Conservation (phyloP, 1,140 invertebrate species). For the Homalodisca vitripennis region DNA sequence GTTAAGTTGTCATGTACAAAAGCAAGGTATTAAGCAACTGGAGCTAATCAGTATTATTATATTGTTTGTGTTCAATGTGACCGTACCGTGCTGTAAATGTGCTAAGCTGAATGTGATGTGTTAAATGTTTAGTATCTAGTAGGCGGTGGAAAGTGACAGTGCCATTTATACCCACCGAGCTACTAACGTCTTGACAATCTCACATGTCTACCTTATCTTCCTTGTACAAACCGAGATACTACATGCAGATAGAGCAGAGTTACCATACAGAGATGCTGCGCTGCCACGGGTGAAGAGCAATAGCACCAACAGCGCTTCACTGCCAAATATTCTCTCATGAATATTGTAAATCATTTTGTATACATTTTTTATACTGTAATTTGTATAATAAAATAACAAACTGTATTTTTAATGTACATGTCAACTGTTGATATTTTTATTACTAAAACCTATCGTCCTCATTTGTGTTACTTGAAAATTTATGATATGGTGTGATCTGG, state of each 20-base stretch:
- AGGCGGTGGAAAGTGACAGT: too few species aligned
- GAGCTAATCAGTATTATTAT: constrained; percentile 28
- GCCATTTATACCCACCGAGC: neutral
- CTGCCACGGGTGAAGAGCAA: constrained; percentile 16
- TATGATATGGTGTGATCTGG: too few species aligned
- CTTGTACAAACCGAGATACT: neutral
- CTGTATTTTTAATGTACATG: neutral
- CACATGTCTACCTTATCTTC: neutral
- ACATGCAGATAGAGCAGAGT: neutral
- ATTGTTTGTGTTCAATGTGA: constrained; percentile 23
- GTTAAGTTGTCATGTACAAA: too few species aligned
- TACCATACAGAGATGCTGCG: neutral
- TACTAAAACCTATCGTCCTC: too few species aligned
- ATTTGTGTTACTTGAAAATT: too few species aligned
- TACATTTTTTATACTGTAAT: constrained; percentile 26
- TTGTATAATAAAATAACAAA: constrained; percentile 25
- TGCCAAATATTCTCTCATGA: constrained; percentile 17
- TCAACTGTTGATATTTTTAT: too few species aligned
- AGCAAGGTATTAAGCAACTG: neutral
- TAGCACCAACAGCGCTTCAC: constrained; percentile 5
- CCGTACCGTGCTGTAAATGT: too few species aligned
- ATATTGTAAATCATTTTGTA: constrained; percentile 20
- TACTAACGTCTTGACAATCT: neutral
- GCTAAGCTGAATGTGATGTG: constrained; percentile 16
- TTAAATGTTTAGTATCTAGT: neutral